phyloP scores from a whole-genome alignment of 2,113 vertebrate species.

The Elanoides forficatus region DNA sequence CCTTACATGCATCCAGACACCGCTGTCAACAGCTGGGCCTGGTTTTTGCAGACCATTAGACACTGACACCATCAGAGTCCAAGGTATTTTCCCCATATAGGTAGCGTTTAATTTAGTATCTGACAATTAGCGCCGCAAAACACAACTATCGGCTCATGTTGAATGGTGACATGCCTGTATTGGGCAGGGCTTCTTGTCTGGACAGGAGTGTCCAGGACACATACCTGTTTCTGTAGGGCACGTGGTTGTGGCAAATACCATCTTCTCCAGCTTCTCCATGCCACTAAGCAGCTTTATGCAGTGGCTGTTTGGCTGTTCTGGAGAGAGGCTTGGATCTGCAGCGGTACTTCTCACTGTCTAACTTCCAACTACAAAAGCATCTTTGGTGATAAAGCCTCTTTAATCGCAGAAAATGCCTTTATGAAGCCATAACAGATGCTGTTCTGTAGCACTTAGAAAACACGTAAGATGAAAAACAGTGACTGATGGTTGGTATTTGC shows the following conservation, averaged over 20 bases:
- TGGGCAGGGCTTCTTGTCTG: neutral
- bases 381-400: neutral
- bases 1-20: neutral
- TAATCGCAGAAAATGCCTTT: neutral
- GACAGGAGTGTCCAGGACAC: neutral
- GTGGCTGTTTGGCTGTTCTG: neutral
- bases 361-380: neutral
- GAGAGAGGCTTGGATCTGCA: neutral
- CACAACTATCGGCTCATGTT: neutral
- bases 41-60: neutral
- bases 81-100: neutral
- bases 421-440: neutral
- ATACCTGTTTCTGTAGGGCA: neutral
- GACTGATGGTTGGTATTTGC: neutral
- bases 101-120: neutral
- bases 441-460: neutral
- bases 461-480: neutral
- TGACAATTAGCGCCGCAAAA: neutral
- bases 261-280: neutral
- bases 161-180: neutral
- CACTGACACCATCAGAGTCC: neutral
- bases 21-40: neutral
- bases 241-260: rapidly evolving
- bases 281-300: too few species aligned
- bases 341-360: neutral